Base-by-base conservation (phyloP, 2,113 vertebrate species). In the Potamarius usumacintae region DNA sequence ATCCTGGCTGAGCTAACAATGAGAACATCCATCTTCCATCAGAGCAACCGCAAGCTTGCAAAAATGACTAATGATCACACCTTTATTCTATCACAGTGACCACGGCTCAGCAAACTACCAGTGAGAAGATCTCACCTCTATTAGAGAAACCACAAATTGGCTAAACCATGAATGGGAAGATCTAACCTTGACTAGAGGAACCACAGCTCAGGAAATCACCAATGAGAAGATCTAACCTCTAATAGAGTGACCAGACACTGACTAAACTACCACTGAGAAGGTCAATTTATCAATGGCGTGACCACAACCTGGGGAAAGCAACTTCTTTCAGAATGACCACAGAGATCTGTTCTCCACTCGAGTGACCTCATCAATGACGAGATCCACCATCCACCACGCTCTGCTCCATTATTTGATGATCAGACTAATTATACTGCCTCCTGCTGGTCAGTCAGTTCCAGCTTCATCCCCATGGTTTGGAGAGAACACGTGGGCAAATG, bases 371-470 rank as follows among this genome's bases (percentile, higher is more conserved):
- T 52, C 48, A 22, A 10, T n/a, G 11, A 79, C 2, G 27, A 53
- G n/a, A 55, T 55, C 76, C 7, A 17, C 4, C 48, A 76, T 76
- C 72, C 48, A 25, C 20, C 72, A 52, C 4, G 20, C 48, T 25
- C 18, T 25, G 7, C 15, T 34, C 5, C 30, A 17, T 34, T 34
- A 71, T 34, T n/a, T 67, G n/a, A 34, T 34, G 30, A 17, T 72
- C 2, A 3, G 48, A 52, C 62, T 65, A 85, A 80, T 80, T 57
- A 60, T 52, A 80, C n/a, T 7, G n/a, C 34, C 52, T 27, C 82
- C 74, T 67, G 22, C 72, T 78, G 83, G 65, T 65, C 50, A 79
- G n/a, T 71, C 74, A 67, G 71, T 48, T 78, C 86, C 20, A 79
- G 67, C 74, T 30, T 69, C n/a, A 30, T 42, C 60, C 25, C 58